Percentiles rank a stretch among this genome's conserved stretches.
These are phyloP conservation scores for Diaphora mendica DNA, from an alignment of 2,888 invertebrate species.

Conservation along the genomic window DNA sequence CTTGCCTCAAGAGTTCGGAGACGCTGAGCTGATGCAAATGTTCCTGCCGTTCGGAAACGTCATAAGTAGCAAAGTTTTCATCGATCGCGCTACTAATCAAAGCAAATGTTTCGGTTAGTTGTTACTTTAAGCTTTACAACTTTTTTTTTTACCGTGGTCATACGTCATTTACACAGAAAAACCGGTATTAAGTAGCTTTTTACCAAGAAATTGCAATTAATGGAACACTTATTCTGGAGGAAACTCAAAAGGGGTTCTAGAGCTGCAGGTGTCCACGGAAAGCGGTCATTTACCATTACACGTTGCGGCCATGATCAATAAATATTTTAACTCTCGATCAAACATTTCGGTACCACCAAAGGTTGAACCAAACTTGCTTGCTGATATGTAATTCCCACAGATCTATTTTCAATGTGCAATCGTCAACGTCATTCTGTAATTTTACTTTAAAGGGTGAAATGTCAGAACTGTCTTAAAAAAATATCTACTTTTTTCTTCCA, in stretches of 20 bases:
- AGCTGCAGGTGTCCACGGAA: too few relatives aligned
- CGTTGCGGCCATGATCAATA: too few relatives aligned
- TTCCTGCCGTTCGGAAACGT: conserved; percentile 99
- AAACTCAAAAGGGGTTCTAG: too few relatives aligned
- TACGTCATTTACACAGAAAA: too few relatives aligned
- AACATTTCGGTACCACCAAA: background rate
- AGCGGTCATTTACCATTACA: background rate
- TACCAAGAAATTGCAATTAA: background rate
- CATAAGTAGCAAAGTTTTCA: conserved; percentile 99
- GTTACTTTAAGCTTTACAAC: background rate
- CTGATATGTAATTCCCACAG: background rate
- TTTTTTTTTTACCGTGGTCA: background rate
- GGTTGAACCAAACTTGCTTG: background rate
- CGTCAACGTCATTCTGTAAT: background rate
- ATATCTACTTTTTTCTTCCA: conserved; percentile 72
- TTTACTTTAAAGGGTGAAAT: background rate
- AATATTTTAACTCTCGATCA: background rate
- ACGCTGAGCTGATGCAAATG: conserved; percentile 99
- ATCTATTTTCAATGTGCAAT: background rate
- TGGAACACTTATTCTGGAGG: background rate
- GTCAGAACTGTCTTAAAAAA: background rate
- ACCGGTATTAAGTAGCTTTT: background rate
- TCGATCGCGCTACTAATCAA: conserved; percentile 99
- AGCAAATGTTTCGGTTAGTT: conserved; percentile 99
- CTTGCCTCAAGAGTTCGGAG: conserved; percentile 99